These are phyloP conservation scores for Myzus persicae DNA, from an alignment of 1,140 invertebrate species.

Conservation along the genomic window DNA sequence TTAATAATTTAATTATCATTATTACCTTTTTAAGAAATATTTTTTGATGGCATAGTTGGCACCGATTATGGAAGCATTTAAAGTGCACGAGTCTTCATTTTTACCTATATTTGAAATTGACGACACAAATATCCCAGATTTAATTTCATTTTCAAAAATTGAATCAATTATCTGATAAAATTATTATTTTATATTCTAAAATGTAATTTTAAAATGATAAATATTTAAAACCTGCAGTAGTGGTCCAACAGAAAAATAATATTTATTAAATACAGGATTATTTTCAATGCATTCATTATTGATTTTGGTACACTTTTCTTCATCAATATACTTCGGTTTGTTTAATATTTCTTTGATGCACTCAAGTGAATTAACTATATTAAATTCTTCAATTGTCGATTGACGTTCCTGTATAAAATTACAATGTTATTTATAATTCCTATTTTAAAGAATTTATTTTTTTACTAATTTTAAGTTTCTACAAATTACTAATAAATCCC, in stretches of 20 bases:
- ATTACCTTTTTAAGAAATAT: slow-evolving; percentile 24
- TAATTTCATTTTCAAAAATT: neutral
- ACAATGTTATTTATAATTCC: neutral
- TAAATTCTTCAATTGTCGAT: neutral
- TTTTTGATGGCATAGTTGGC: slow-evolving; percentile 31
- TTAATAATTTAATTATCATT: neutral
- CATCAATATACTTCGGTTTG: too few relatives aligned
- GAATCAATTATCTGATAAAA: slow-evolving; percentile 12
- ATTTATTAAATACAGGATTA: neutral
- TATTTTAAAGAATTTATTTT: neutral
- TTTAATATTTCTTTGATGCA: neutral
- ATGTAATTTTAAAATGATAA: neutral
- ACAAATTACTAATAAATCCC: too few relatives aligned
- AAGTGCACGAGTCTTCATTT: neutral
- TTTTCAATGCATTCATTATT: too few relatives aligned
- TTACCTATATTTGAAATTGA: too few relatives aligned
- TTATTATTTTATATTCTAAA: neutral
- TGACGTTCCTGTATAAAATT: neutral
- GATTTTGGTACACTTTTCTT: neutral
- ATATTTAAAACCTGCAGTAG: neutral
- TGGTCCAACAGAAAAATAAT: neutral
- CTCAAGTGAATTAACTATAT: neutral
- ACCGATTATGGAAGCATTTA: neutral
- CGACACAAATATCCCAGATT: neutral
- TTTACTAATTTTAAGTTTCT: too few relatives aligned